phyloP scores from a whole-genome alignment of 2,113 vertebrate species.

The Bos javanicus region DNA sequence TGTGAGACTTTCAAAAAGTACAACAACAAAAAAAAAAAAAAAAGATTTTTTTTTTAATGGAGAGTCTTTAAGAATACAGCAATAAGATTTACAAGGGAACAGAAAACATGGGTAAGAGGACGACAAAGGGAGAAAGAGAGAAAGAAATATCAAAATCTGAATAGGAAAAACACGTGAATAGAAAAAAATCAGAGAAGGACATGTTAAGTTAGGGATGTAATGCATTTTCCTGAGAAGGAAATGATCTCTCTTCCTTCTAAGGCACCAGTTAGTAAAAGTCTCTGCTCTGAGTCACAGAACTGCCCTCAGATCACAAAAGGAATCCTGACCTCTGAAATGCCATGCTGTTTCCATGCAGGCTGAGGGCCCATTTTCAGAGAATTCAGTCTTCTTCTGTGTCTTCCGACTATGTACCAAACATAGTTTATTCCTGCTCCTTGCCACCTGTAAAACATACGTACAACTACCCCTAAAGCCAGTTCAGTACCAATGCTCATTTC shows the following conservation, averaged over 20 bases:
- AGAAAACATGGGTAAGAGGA: not conserved
- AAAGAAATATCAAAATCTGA: not conserved
- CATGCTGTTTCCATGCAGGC: accelerated
- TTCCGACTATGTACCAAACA: not conserved
- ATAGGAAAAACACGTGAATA: not conserved
- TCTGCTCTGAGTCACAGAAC: not conserved
- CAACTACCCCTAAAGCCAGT: not conserved
- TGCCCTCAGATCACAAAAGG: not conserved
- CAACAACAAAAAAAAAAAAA: no score
- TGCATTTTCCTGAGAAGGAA: not conserved
- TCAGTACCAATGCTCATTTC: not conserved
- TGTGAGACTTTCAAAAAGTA: not conserved
- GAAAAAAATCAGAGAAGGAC: not conserved
- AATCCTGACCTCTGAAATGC: not conserved
- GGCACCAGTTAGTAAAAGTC: no score
- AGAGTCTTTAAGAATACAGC: not conserved
- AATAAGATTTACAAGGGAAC: not conserved
- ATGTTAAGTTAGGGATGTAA: not conserved
- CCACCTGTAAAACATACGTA: not conserved
- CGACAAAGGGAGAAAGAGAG: not conserved
- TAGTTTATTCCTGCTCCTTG: not conserved
- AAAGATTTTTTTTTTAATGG: not conserved
- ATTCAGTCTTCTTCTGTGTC: not conserved
- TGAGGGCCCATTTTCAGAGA: not conserved
- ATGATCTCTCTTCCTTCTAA: not conserved